phyloP scores from a whole-genome alignment of 2,797 vertebrate genomes.

The Acrossocheilus wenchowensis region DNA sequence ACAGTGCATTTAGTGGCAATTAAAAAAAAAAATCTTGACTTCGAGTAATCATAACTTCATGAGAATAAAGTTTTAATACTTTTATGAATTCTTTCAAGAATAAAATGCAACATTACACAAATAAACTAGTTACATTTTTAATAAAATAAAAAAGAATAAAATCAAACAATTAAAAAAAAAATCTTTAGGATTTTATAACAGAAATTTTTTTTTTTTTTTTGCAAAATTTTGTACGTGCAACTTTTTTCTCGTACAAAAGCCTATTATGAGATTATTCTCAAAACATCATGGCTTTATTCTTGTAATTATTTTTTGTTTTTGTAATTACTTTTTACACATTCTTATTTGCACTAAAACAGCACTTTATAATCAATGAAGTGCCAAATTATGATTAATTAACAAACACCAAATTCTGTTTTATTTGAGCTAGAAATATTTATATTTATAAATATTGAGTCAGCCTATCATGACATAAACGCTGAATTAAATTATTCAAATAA shows the following conservation, averaged over 20 bases:
- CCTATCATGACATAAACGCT: neutral
- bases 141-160: neutral
- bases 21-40: no score
- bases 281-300: neutral
- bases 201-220: neutral
- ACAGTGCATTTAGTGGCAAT: neutral
- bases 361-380: neutral
- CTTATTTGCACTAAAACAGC: neutral
- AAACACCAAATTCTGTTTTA: neutral
- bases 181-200: no score
- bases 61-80: neutral
- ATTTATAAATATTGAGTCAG: neutral
- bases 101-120: neutral
- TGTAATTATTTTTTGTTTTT: neutral
- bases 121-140: neutral
- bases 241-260: neutral
- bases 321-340: no score
- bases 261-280: neutral
- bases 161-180: no score
- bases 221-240: neutral
- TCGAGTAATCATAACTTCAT: neutral
- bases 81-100: neutral
- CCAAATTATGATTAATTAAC: neutral
- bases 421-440: neutral
- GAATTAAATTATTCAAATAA: neutral